These are phyloP conservation scores for Petrocephalus schoutedeni DNA, from an alignment of 2,797 vertebrate species.

Conservation along the genomic window DNA sequence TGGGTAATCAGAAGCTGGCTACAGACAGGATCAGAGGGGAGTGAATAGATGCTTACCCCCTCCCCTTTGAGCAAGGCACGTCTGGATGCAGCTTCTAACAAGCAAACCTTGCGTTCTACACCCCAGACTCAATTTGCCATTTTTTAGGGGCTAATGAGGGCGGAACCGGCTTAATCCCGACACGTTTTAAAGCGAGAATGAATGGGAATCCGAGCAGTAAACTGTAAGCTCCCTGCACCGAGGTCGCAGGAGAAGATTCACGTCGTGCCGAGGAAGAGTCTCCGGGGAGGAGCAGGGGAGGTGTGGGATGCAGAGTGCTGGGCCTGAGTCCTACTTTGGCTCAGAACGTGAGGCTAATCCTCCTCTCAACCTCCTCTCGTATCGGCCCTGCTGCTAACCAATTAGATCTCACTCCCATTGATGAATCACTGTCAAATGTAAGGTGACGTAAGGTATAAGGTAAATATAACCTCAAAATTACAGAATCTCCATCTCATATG, in stretches of 20 bases:
- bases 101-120: background rate
- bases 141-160: slow-evolving; percentile 6
- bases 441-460: background rate
- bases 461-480: background rate
- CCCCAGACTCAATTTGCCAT: background rate
- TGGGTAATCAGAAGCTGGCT: background rate
- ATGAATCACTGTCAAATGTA: background rate
- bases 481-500: background rate
- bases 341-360: background rate
- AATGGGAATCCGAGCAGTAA: background rate
- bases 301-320: background rate
- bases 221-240: background rate
- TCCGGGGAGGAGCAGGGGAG: background rate
- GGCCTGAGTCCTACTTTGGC: background rate
- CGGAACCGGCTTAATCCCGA: background rate
- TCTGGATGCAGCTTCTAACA: background rate
- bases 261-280: background rate
- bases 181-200: background rate
- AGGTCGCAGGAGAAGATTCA: background rate
- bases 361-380: background rate
- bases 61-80: background rate
- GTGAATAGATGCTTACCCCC: background rate
- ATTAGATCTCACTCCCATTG: background rate
- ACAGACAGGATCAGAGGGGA: background rate
- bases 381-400: background rate